These are phyloP conservation scores for Chamaetylas fuelleborni DNA, from an alignment of 2,113 vertebrate species.

Conservation along the genomic window DNA sequence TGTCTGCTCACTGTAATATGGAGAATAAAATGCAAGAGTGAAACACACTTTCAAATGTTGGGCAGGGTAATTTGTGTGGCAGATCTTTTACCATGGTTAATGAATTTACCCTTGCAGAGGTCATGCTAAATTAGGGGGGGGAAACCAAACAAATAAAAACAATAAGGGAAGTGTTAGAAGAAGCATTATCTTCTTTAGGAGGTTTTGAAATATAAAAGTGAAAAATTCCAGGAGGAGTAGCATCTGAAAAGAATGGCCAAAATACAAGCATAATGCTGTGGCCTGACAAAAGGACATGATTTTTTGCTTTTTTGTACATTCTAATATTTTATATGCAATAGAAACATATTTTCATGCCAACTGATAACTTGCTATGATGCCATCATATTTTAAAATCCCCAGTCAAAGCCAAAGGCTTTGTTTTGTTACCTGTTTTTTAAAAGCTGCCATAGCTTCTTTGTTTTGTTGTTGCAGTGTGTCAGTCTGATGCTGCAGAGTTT, in stretches of 20 bases:
- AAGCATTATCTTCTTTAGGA: neutral
- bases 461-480: constrained; percentile 78
- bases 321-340: neutral
- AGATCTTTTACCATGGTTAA: neutral
- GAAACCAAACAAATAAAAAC: neutral
- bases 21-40: neutral
- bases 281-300: neutral
- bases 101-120: neutral
- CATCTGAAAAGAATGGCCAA: neutral
- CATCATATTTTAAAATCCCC: neutral
- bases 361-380: neutral
- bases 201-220: neutral
- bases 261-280: neutral
- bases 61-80: neutral
- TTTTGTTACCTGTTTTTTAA: constrained; percentile 86
- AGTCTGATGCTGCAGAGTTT: constrained; percentile 77
- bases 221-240: neutral
- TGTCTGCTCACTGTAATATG: neutral
- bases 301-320: neutral
- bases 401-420: neutral
- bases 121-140: neutral
- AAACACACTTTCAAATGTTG: neutral
- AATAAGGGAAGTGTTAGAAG: neutral
- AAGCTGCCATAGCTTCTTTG: constrained; percentile 74
- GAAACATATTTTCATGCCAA: neutral